Evolutionary conservation across 2,113 vertebrate species (phyloP).

Genomic region (Semicossyphus pulcher): DNA sequence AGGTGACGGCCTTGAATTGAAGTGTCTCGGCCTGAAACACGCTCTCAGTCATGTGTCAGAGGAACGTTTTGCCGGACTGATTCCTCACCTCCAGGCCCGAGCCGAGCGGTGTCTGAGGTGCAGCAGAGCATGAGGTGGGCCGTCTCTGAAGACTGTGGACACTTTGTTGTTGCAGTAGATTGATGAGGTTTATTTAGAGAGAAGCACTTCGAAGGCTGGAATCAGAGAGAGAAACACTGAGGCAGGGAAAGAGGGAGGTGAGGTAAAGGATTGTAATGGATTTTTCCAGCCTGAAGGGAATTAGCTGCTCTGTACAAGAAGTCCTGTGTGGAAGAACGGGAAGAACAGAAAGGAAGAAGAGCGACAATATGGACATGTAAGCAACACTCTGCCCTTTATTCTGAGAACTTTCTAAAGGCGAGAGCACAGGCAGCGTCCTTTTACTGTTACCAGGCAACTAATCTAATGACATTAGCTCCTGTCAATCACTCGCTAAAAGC

Average conservation of each 20-base stretch:
- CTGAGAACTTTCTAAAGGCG: neutral
- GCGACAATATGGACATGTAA: no score
- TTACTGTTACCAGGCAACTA: constrained; percentile 15
- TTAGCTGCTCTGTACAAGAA: constrained; percentile 4
- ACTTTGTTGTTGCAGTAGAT: constrained; percentile 55
- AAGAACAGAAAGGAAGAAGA: neutral
- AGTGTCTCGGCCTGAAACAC: neutral
- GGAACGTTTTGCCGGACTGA: neutral
- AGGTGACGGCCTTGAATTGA: constrained; percentile 6
- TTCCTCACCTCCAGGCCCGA: constrained; percentile 15
- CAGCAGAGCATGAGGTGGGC: constrained; percentile 44
- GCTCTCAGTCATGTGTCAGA: constrained; percentile 20
- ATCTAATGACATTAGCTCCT: constrained; percentile 8
- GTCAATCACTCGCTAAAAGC: neutral
- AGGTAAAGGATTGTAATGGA: constrained; percentile 25
- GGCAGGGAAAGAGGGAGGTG: constrained; percentile 12
- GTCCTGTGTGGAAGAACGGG: neutral
- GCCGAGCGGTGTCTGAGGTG: constrained; percentile 5
- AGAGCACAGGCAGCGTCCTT: neutral
- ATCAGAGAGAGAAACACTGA: constrained; percentile 6
- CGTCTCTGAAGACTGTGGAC: constrained; percentile 34
- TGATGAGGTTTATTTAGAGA: constrained; percentile 73
- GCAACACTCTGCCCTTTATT: neutral
- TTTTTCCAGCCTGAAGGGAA: constrained; percentile 39
- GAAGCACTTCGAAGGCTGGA: constrained; percentile 19